Evolutionary conservation across 2,113 vertebrate species (phyloP), one percentile per base, ranked within the genome.

Genomic region (Protobothrops flavoviridis): DNA sequence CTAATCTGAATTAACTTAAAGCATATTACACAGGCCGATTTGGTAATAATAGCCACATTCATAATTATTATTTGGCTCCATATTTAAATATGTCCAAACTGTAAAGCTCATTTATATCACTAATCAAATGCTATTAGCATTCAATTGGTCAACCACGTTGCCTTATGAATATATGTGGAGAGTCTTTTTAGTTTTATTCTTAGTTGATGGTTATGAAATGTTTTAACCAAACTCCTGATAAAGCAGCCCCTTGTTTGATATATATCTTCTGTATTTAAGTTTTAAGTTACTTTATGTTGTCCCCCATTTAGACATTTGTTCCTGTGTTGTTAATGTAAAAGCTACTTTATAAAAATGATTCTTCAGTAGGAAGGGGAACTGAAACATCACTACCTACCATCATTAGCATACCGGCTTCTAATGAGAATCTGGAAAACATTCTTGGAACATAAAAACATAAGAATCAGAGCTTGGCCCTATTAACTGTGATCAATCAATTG

Each of bases 1-100:
- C 61, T 13, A 69, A 4, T n/a, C 61, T 69, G 61, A 94, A 95
- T 17, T 33, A 17, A 95, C 87, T 55, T 23, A 90, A 53, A 85
- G 92, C 92, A 95, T 94, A 92, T 85, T 94, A 92, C 26, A 93
- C 94, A 45, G 29, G 29, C 26, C 55, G 93, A n/a, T 94, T 90
- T 94, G 92, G 92, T 50, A 15, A 64, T 50, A 4, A 9, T 4
- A n/a, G 15, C 17, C 8, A 64, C 29, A 69, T 90, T 64, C 29
- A 21, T 90, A 69, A n/a, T 64, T 50, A 64, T 50, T 64, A 69
- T 74, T 10, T 69, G 61, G 29, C 50, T 53, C 29, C n/a, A 0
- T 52, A 33, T 74, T 29, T 50, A 33, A 52, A 52, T 69, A 52
- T 52, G 45, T 69, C 26, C 45, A 90, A 61, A 13, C 5, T 48